Percentiles rank a stretch among this genome's conserved stretches.
These are phyloP conservation scores for Xiphydria camelus DNA, from an alignment of 2,888 invertebrate species.

Conservation along the genomic window DNA sequence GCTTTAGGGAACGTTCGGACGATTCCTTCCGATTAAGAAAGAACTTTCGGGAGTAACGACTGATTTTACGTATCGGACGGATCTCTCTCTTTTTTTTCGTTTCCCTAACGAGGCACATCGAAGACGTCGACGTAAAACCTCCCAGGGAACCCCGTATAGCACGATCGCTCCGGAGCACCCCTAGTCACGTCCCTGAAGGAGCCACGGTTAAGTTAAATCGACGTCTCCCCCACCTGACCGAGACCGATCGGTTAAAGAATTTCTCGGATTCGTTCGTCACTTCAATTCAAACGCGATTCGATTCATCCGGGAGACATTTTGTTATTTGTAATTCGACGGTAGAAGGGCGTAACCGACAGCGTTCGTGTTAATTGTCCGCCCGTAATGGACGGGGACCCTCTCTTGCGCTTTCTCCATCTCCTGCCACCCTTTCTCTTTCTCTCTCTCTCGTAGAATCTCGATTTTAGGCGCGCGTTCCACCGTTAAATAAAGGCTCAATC, in stretches of 20 bases:
- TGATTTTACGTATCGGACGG: too few species aligned
- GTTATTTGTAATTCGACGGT: conserved; percentile 14
- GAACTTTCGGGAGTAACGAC: too few species aligned
- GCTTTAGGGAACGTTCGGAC: too few species aligned
- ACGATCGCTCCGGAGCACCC: too few species aligned
- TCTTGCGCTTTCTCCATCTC: neutral
- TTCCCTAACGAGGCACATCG: too few species aligned
- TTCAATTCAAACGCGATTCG: conserved; percentile 25
- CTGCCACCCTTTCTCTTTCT: neutral
- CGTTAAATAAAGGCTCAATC: conserved; percentile 27
- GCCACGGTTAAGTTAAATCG: conserved; percentile 1
- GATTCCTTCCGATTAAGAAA: too few species aligned
- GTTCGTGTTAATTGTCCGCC: neutral
- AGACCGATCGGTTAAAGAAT: conserved; percentile 37
- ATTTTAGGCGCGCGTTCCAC: neutral
- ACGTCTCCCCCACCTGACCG: conserved; percentile 30
- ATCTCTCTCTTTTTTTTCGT: too few species aligned
- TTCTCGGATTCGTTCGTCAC: conserved; percentile 37
- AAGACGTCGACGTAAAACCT: too few species aligned
- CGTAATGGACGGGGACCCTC: neutral
- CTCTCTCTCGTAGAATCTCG: neutral
- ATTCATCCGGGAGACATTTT: conserved; percentile 20
- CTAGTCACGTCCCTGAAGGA: too few species aligned
- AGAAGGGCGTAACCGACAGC: conserved; percentile 7
- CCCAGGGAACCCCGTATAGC: too few species aligned